Conservation (phyloP, 2,888 invertebrate genomes). For the Sepiola atlantica region DNA sequence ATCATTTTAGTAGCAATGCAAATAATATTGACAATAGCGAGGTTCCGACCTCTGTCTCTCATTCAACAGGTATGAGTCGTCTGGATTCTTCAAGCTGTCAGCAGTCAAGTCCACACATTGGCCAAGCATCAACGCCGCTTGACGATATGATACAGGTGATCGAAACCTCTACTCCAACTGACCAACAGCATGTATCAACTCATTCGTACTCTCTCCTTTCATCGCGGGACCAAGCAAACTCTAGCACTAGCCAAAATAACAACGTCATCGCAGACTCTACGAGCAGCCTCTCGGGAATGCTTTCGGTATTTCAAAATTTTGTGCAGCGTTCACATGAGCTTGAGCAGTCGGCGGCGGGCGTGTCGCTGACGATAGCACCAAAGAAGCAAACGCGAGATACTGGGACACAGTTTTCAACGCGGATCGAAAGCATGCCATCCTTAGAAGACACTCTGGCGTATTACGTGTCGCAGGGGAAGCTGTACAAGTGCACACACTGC, state of each 20-base stretch:
- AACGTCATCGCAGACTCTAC: slow-evolving; percentile 56
- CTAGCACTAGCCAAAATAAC: slow-evolving; percentile 33
- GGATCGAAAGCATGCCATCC: slow-evolving; percentile 60
- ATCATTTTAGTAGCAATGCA: not conserved
- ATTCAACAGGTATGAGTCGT: not conserved
- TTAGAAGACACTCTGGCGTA: slow-evolving; percentile 64
- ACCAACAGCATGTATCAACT: not conserved
- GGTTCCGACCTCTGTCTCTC: not conserved
- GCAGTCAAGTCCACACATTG: not conserved
- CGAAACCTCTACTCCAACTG: not conserved
- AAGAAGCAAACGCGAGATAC: slow-evolving; percentile 57
- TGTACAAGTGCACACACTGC: slow-evolving; percentile 67
- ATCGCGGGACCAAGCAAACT: slow-evolving; percentile 44
- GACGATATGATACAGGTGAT: slow-evolving; percentile 41
- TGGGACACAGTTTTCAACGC: slow-evolving; percentile 61
- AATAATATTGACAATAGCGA: not conserved
- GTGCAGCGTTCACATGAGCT: slow-evolving; percentile 51
- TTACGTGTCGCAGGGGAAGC: slow-evolving; percentile 65
- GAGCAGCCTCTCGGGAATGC: slow-evolving; percentile 56
- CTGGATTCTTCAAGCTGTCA: not conserved
- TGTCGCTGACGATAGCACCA: slow-evolving; percentile 55
- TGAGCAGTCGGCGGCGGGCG: slow-evolving; percentile 52
- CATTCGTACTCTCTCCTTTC: not conserved
- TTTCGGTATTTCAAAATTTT: slow-evolving; percentile 56
- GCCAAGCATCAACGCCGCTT: not conserved